Percentiles rank a stretch among this genome's conserved stretches.
These are phyloP conservation scores for Centropus bengalensis DNA, from an alignment of 2,113 vertebrate species.

Conservation along the genomic window DNA sequence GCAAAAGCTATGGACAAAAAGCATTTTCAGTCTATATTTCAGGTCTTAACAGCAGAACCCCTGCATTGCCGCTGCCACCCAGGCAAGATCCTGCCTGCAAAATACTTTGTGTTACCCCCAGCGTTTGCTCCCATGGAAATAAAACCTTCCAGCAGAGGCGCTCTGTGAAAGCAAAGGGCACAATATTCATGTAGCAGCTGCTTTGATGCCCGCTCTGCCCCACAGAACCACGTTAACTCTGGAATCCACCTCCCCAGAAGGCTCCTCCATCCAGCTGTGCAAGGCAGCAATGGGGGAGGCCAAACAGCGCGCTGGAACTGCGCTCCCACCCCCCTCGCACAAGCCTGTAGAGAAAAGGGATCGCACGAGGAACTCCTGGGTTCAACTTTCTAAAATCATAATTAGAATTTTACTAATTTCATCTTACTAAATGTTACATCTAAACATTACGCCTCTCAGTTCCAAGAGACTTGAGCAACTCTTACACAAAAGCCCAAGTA, in stretches of 20 bases:
- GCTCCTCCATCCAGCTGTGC: background rate
- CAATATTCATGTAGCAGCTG: background rate
- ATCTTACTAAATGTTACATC: background rate
- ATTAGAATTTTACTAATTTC: background rate
- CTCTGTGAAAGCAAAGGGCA: background rate
- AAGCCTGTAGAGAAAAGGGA: background rate
- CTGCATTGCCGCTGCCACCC: background rate
- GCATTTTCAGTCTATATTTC: background rate
- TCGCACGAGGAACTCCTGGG: background rate
- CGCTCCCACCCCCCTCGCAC: background rate
- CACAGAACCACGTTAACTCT: background rate
- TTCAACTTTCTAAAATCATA: background rate
- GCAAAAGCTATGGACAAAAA: background rate
- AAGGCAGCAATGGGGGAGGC: background rate
- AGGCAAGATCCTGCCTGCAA: background rate
- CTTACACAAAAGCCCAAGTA: background rate
- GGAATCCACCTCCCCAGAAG: background rate
- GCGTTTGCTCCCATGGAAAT: background rate
- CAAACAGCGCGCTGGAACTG: background rate
- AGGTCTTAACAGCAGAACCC: rapidly evolving
- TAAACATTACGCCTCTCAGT: background rate
- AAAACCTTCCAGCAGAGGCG: background rate
- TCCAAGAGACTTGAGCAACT: background rate
- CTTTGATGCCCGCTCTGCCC: background rate
- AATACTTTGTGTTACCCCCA: too few relatives aligned